Conservation (phyloP, 2,888 invertebrate genomes). For the Uropetala carovei region DNA sequence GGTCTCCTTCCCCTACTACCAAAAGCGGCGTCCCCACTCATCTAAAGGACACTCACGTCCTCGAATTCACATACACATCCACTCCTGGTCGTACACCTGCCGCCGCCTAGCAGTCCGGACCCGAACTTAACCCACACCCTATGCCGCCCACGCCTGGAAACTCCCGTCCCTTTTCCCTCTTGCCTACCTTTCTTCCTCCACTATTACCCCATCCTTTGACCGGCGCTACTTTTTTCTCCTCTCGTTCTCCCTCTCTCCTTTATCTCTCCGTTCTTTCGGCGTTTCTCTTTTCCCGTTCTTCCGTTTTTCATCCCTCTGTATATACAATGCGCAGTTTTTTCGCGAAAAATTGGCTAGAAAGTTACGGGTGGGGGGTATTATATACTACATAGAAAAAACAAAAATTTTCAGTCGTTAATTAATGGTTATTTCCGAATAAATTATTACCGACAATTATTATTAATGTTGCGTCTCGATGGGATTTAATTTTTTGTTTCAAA, state of each 20-base stretch:
- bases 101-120: background rate
- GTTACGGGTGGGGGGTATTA: too few relatives aligned
- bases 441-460: too few relatives aligned
- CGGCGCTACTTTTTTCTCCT: background rate
- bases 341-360: too few relatives aligned
- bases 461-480: too few relatives aligned
- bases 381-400: too few relatives aligned
- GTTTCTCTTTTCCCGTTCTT: background rate
- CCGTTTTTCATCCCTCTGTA: background rate
- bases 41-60: slow-evolving; percentile 40
- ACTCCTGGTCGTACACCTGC: background rate
- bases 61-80: background rate
- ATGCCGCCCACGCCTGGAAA: background rate
- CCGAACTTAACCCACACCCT: background rate
- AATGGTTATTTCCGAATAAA: too few relatives aligned
- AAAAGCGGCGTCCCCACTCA: slow-evolving; percentile 14
- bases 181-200: background rate
- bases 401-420: too few relatives aligned
- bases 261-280: background rate
- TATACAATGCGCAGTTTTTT: too few relatives aligned
- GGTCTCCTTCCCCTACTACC: background rate
- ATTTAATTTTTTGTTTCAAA: too few relatives aligned
- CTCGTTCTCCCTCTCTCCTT: background rate
- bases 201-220: background rate
- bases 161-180: background rate